Conservation (phyloP, 2,113 vertebrate genomes). For the Salvelinus namaycush region DNA sequence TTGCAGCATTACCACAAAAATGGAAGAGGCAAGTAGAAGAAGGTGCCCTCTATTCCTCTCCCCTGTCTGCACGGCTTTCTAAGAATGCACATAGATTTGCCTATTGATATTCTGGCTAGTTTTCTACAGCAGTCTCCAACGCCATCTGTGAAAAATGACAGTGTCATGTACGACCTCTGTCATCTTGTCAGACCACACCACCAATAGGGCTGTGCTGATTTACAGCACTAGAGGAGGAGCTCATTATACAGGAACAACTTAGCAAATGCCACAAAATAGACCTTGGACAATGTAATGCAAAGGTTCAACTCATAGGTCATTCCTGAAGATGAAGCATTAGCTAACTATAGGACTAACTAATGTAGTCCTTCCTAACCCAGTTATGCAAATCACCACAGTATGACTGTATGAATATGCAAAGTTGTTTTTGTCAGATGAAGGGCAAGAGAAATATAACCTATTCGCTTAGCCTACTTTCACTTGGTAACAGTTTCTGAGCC, state of each 20-base stretch:
- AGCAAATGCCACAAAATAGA: neutral
- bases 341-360: no score
- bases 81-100: conserved; percentile 33
- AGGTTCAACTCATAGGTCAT: neutral
- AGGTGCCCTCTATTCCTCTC: conserved; percentile 37
- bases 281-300: neutral
- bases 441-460: conserved; percentile 31
- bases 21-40: no score
- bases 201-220: conserved; percentile 4
- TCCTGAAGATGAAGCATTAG: no score
- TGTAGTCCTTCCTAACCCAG: neutral
- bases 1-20: no score
- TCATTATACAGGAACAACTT: neutral
- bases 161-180: conserved; percentile 45
- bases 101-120: conserved; percentile 44
- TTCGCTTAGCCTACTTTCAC: conserved; percentile 8
- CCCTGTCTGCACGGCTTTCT: neutral
- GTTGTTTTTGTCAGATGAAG: conserved; percentile 19
- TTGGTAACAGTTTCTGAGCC: conserved; percentile 38
- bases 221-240: conserved; percentile 1
- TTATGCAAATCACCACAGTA: conserved; percentile 12
- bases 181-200: conserved; percentile 5
- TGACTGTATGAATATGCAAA: neutral
- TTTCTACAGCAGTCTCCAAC: conserved; percentile 25
- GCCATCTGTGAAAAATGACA: conserved; percentile 57